Percentiles rank a stretch among this genome's conserved stretches.
Evolutionary conservation across 1,140 invertebrate genomes (phyloP).

Genomic region (Chironomus tepperi): DNA sequence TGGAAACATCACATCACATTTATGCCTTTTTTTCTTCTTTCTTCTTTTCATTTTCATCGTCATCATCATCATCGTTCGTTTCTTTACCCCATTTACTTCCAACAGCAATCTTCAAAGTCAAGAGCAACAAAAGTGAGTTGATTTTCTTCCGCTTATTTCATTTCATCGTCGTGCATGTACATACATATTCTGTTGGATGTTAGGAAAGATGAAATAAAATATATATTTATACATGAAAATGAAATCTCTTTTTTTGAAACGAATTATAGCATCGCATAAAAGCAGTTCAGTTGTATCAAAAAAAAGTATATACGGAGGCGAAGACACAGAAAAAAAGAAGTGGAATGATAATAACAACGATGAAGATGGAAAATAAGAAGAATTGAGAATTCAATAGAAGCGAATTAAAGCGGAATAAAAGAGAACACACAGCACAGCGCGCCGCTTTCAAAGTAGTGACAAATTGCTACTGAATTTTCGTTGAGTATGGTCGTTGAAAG

Average conservation of each 20-base stretch:
- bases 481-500: conserved; percentile 12
- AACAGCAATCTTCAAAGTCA: conserved; percentile 17
- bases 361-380: too few species aligned
- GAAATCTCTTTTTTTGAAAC: conserved; percentile 1
- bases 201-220: background rate
- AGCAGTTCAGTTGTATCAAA: too few species aligned
- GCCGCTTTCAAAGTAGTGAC: conserved; percentile 11
- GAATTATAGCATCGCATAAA: background rate
- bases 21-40: background rate
- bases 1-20: conserved; percentile 1
- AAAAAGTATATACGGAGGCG: too few species aligned
- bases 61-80: too few species aligned
- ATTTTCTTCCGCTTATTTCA: background rate
- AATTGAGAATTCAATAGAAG: background rate
- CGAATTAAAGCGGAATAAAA: background rate
- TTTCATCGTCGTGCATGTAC: background rate
- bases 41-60: too few species aligned
- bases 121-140: conserved; percentile 18
- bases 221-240: conserved; percentile 7
- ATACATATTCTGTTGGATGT: background rate
- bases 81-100: background rate
- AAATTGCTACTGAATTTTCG: conserved; percentile 8
- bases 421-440: conserved; percentile 4
- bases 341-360: too few species aligned
- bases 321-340: too few species aligned